Evolutionary conservation across 2,797 vertebrate genomes (phyloP).

Genomic region (Crocidura indochinensis): DNA sequence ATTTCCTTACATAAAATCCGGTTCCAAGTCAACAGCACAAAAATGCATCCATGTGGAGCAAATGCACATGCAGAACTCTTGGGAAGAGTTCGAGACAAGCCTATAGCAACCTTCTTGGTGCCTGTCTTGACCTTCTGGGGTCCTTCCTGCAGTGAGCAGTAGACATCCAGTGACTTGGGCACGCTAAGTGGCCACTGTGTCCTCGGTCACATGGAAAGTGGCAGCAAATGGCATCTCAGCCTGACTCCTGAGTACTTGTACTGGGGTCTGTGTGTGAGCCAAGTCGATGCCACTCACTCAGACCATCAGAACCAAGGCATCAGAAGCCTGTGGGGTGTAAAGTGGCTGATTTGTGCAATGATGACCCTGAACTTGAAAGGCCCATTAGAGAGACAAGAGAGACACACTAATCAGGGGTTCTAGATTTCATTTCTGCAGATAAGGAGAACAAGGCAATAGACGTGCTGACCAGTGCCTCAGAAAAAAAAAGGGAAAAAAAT

Average conservation of each 20-base stretch:
- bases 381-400: background rate
- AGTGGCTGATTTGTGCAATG: too few species aligned
- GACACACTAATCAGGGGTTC: background rate
- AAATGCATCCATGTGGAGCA: background rate
- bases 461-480: background rate
- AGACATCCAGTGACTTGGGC: background rate
- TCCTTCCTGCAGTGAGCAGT: background rate
- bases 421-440: background rate
- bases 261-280: background rate
- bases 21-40: conserved; percentile 1
- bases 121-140: too few species aligned
- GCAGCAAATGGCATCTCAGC: background rate
- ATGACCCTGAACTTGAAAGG: background rate
- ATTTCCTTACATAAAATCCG: conserved; percentile 44
- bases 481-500: background rate
- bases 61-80: background rate
- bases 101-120: background rate
- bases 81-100: background rate
- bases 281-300: background rate
- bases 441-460: conserved; percentile 1
- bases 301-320: too few species aligned
- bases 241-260: background rate
- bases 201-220: too few species aligned
- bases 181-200: background rate
- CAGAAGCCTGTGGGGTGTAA: too few species aligned